These are phyloP conservation scores for Catalaphyllia jardinei DNA, from an alignment of 64 coral and sea anemone species.

Conservation along the genomic window DNA sequence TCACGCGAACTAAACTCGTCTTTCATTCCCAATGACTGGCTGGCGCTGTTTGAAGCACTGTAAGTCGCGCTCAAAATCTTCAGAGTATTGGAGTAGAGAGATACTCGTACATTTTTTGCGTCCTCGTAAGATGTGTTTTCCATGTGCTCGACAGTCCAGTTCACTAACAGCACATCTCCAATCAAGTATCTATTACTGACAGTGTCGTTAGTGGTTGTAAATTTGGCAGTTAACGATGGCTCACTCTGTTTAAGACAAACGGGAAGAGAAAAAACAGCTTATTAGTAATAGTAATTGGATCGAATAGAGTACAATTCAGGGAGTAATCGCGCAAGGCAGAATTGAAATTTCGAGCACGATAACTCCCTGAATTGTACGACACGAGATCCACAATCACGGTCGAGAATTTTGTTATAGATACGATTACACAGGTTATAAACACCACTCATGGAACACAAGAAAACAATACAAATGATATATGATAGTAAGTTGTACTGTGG, in stretches of 20 bases:
- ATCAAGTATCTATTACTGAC: constrained; percentile 58
- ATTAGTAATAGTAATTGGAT: too few relatives aligned
- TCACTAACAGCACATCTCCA: constrained; percentile 61
- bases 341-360: too few relatives aligned
- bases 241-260: constrained; percentile 47
- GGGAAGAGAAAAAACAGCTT: neutral
- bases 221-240: constrained; percentile 61
- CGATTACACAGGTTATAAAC: too few relatives aligned
- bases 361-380: too few relatives aligned
- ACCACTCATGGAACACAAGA: too few relatives aligned
- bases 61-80: constrained; percentile 37
- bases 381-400: too few relatives aligned
- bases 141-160: constrained; percentile 64
- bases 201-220: constrained; percentile 73
- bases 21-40: neutral
- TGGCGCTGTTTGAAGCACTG: neutral
- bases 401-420: too few relatives aligned
- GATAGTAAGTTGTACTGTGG: too few relatives aligned
- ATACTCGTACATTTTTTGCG: constrained; percentile 47
- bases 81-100: constrained; percentile 53
- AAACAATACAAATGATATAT: too few relatives aligned
- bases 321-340: too few relatives aligned
- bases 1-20: neutral
- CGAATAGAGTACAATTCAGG: too few relatives aligned
- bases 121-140: constrained; percentile 78